A percentile compares a stretch with the other conserved stretches of the same genome.
phyloP scores from a whole-genome alignment of 2,888 invertebrate genomes.

The Lycophotia porphyrea region DNA sequence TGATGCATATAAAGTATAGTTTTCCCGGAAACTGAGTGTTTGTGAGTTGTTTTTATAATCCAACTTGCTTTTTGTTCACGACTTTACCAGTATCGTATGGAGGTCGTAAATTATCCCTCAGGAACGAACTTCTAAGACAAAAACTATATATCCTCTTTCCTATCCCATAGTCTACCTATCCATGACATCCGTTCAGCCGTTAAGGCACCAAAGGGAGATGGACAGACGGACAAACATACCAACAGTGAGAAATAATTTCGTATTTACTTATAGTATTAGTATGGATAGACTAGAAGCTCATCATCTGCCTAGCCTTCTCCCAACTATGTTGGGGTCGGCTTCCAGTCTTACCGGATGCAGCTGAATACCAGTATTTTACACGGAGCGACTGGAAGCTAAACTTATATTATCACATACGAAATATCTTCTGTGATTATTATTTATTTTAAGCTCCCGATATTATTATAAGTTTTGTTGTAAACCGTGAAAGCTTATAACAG shows the following conservation, averaged over 20 bases:
- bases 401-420: no score
- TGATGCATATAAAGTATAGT: conserved; percentile 3
- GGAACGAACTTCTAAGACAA: neutral
- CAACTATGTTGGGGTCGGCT: no score
- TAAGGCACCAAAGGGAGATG: neutral
- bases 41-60: neutral
- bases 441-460: no score
- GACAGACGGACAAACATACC: neutral
- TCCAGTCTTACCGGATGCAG: no score
- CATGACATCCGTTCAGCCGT: neutral
- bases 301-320: no score
- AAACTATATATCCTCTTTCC: neutral
- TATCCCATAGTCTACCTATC: neutral
- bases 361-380: no score
- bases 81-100: no score
- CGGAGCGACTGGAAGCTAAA: no score
- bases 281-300: neutral
- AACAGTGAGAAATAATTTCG: neutral
- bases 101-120: neutral
- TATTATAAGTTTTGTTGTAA: no score
- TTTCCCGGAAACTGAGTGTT: neutral
- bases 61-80: neutral
- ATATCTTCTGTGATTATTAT: no score
- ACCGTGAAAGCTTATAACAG: no score
- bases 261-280: neutral